Percentiles rank a stretch among this genome's conserved stretches.
phyloP scores from a whole-genome alignment of 2,797 vertebrate genomes.

The Glyptemys insculpta region DNA sequence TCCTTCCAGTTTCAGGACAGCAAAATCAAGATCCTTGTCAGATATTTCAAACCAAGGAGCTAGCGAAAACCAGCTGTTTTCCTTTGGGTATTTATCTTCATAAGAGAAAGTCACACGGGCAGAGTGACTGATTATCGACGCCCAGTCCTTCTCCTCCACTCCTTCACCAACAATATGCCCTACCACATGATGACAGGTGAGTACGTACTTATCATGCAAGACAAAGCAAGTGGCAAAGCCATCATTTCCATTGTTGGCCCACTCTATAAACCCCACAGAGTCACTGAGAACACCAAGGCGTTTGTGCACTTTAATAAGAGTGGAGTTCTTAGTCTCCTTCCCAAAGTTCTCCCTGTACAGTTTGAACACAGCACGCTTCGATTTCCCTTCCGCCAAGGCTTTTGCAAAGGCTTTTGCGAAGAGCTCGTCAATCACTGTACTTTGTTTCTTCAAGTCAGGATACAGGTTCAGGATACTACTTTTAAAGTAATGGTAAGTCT shows the following conservation, averaged over 20 bases:
- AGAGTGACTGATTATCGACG: not conserved
- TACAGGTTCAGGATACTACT: not conserved
- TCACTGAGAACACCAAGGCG: slow-evolving; percentile 33
- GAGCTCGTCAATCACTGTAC: not conserved
- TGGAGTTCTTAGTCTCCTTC: slow-evolving; percentile 62
- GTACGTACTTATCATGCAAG: slow-evolving; percentile 45
- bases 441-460: not conserved
- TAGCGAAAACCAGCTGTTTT: rapidly evolving
- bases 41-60: slow-evolving; percentile 51
- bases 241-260: rapidly evolving
- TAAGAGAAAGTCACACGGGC: slow-evolving; percentile 65
- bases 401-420: not conserved
- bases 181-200: slow-evolving; percentile 80
- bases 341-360: slow-evolving; percentile 61
- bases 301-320: slow-evolving; percentile 18
- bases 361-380: rapidly evolving
- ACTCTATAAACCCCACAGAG: slow-evolving; percentile 65
- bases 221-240: slow-evolving; percentile 74
- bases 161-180: not conserved
- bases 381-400: not conserved
- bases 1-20: slow-evolving; percentile 56
- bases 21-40: slow-evolving; percentile 60
- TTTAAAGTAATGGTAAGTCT: rapidly evolving
- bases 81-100: not conserved
- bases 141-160: not conserved